These are phyloP conservation scores for Hyperoplus immaculatus DNA, from an alignment of 2,797 vertebrate genomes.

Conservation along the genomic window DNA sequence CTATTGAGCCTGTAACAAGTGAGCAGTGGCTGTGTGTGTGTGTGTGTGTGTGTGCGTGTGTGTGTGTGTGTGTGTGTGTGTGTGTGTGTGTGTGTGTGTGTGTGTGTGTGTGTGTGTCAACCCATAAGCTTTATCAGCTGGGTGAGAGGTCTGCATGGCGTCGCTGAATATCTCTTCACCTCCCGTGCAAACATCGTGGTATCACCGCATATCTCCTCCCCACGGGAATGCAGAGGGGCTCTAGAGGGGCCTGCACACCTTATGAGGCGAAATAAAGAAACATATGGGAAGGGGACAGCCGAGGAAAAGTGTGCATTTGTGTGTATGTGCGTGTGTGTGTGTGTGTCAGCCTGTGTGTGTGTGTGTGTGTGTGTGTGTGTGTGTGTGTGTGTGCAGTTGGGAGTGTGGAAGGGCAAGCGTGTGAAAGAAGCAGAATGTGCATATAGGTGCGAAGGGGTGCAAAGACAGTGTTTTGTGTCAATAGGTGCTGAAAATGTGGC, in stretches of 20 bases:
- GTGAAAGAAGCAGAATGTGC: slow-evolving; percentile 71
- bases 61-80: slow-evolving; percentile 41
- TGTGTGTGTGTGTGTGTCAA: slow-evolving; percentile 64
- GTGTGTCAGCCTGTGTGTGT: slow-evolving; percentile 57
- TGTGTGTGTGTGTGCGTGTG: slow-evolving; percentile 22
- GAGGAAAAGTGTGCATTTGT: slow-evolving; percentile 42
- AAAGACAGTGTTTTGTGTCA: slow-evolving; percentile 78
- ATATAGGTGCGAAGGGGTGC: slow-evolving; percentile 62
- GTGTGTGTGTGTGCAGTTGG: slow-evolving; percentile 40
- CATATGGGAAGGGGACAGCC: slow-evolving; percentile 80
- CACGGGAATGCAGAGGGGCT: slow-evolving; percentile 54
- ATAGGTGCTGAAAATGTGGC: slow-evolving; percentile 71
- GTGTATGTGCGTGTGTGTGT: slow-evolving; percentile 38
- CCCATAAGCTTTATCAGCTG: slow-evolving; percentile 76
- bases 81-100: not conserved
- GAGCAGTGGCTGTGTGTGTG: slow-evolving; percentile 58
- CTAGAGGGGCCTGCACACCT: slow-evolving; percentile 71
- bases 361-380: slow-evolving; percentile 50
- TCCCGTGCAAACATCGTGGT: slow-evolving; percentile 62
- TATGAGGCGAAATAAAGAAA: slow-evolving; percentile 74
- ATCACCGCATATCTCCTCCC: slow-evolving; percentile 63
- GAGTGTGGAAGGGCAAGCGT: slow-evolving; percentile 57
- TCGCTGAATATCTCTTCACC: slow-evolving; percentile 80
- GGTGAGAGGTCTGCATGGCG: slow-evolving; percentile 77
- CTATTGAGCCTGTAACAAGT: slow-evolving; percentile 77